Evolutionary conservation across 2,113 vertebrate species (phyloP), one percentile per base, ranked within the genome.

Genomic region (Perca flavescens): DNA sequence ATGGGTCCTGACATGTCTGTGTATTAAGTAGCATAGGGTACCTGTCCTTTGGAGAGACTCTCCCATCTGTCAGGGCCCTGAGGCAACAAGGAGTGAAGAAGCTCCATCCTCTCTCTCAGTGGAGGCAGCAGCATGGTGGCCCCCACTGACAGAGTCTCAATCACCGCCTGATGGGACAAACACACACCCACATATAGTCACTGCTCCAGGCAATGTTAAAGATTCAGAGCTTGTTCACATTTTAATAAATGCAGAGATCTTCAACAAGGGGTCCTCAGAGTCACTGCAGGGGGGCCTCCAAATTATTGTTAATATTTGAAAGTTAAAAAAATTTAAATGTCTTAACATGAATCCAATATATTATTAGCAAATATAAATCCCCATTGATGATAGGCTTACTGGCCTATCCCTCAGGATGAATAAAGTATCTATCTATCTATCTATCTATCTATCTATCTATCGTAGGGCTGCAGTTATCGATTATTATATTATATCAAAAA

Each of bases 61-160:
- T 99, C 98, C 98, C 98, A 99, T 89, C 98, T 91, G 89, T 99
- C 98, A 15, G 98, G 98, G 49, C 98, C 98, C 90, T 99, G 98
- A 28, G 98, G 98, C 74, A 99, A 92, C 82, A 99, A 95, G 4
- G 98, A 97, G 93, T 99, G 98, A 0, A 99, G 95, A 21, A 99
- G 95, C 87, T 99, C 98, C 98, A 99, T 99, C 68, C 98, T 96
- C 91, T 99, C 98, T 84, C 98, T 93, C 75, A 99, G 92, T 0
- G 98, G 98, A 77, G 98, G 98, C 83, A 99, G 95, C 5, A 99
- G 91, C 98, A 99, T 99, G 43, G 98, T 99, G 17, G 98, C 98
- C 67, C 98, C 98, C 52, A 99, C 98, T n/a, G 98, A 99, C 46
- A 99, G 91, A 0, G 98, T 99, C 91, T 99, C 98, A 80, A 99